Evolutionary conservation across 2,888 invertebrate species (phyloP), one percentile per base, ranked within the genome.

Genomic region (Conus canariensis): DNA sequence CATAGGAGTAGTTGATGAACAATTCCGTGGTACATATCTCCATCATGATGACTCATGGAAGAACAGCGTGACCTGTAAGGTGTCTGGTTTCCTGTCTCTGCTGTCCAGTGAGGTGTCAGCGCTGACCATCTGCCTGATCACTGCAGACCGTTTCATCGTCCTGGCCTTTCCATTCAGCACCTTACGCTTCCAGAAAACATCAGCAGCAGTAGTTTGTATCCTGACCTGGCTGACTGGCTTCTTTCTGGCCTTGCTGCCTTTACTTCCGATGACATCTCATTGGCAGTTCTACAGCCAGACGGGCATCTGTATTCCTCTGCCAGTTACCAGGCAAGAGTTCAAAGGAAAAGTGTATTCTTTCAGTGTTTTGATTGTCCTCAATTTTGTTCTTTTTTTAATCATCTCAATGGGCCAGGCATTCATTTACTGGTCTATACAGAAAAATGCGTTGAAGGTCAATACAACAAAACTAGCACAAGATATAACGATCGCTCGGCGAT

Each of bases 71-170:
- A 16, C 80, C 80, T 80, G 80, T 12, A 80, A 80, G 45, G 80
- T 30, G 80, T 14, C 80, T 19, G 80, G 80, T 12, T 80, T 80
- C 19, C 19, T 80, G 80, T 25, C 80, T 80, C 30, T 80, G 19
- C 25, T 80, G 80, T 80, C 80, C 80, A 80, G 80, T 80, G 80
- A 80, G 12, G 80, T 80, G 45, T 80, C 80, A 30, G 80, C 80
- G 8, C 30, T 80, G 45, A 80, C 16, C 30, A 30, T 80, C 10
- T 80, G 80, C 30, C 45, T 80, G 14, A 80, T 80, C 30, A 80
- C 80, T 6, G 30, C 45, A 14, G 80, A 80, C 45, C 80, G 80
- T 80, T 80, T 80, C 80, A 80, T 80, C 12, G 80, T 80, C 12
- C 80, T 80, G 12, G 30, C 12, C 45, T 80, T 80, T 80, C 80